Evolutionary conservation across 2,113 vertebrate genomes (phyloP), one percentile per base, ranked within the genome.

Genomic region (Opisthocomus hoazin): DNA sequence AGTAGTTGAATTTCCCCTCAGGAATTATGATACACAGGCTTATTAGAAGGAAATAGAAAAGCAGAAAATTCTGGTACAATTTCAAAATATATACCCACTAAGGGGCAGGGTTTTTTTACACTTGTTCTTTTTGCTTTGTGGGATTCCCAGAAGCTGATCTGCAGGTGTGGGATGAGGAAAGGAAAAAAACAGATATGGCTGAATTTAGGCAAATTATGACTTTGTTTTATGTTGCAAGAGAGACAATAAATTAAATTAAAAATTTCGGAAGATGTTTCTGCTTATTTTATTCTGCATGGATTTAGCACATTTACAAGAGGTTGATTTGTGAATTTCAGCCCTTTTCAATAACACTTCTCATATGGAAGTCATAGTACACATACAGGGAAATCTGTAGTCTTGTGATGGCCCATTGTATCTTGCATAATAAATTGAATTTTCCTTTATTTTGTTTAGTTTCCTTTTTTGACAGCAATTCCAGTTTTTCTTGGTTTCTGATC

Each of bases 61-160:
- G 30, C 45, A n/a, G 65, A 37, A 68, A 77, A 70, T 20, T 37
- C 22, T 65, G 58, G 6, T 45, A 15, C 34, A 4, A 10, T 65
- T 85, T 78, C n/a, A 54, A 27, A 79, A 12, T 54, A 5, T 1
- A 5, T 26, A 9, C 6, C 20, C 18, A 20, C 23, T 39, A 46
- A 78, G 29, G 10, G 7, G 12, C 64, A n/a, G 11, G 12, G 20
- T 0, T 0, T 26, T 48, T 79, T n/a, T 27, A 1, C 6, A 7
- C 5, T 50, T 2, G 5, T 65, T 13, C 13, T 51, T 75, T 90
- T 75, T 77, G 6, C 9, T 61, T 53, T 66, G 5, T 34, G 15
- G 1, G 6, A 30, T 83, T 83, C 36, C 6, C 8, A 79, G 61
- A 57, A 70, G 9, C 4, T 83, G n/a, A 53, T 70, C 15, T 30